Conservation (phyloP, 2,797 vertebrate species). For the Fistularia tabacaria region DNA sequence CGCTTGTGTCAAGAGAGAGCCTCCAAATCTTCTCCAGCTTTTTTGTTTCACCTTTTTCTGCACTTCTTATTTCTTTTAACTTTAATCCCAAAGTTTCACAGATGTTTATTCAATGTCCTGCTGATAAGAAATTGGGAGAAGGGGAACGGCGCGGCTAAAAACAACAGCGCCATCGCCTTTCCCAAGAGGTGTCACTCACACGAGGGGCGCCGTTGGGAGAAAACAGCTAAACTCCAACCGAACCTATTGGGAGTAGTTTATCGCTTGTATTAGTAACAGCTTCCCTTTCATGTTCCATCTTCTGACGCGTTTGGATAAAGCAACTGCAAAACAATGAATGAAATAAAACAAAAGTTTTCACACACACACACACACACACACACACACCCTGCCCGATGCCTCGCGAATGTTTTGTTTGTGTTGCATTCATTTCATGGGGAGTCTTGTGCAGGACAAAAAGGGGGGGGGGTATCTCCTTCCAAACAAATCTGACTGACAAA, state of each 20-base stretch:
- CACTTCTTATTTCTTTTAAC: too few species aligned
- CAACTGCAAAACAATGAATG: constrained; percentile 31
- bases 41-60: too few species aligned
- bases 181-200: constrained; percentile 46
- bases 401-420: constrained; percentile 60
- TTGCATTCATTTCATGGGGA: constrained; percentile 54
- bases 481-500: constrained; percentile 52
- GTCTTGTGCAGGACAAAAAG: constrained; percentile 19
- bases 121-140: not conserved
- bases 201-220: constrained; percentile 16
- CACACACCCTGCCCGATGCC: constrained; percentile 55
- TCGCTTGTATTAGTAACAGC: constrained; percentile 61
- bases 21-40: constrained; percentile 4
- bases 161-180: not conserved
- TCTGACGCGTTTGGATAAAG: constrained; percentile 38
- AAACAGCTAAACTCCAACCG: constrained; percentile 34
- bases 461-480: constrained; percentile 9
- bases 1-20: constrained; percentile 14
- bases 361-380: too few species aligned
- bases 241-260: constrained; percentile 58
- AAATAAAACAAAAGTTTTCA: constrained; percentile 62
- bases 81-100: too few species aligned
- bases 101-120: too few species aligned
- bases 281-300: constrained; percentile 61
- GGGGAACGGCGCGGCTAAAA: not conserved